Evolutionary conservation across 2,797 vertebrate genomes (phyloP), one percentile per base, ranked within the genome.

Genomic region (Pygocentrus nattereri): DNA sequence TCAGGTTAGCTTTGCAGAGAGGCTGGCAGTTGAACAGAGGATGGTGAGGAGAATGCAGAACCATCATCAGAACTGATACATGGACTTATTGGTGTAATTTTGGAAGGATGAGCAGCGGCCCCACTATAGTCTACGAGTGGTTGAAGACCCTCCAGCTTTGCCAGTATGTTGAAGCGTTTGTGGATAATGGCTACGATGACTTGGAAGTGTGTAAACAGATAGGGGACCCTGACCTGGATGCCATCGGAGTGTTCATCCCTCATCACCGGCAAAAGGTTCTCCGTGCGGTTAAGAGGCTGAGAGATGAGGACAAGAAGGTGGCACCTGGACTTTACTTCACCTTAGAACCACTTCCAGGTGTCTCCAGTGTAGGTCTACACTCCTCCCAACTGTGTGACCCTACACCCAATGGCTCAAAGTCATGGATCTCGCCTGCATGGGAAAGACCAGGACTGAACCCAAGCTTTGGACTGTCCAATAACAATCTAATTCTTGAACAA

Each of bases 191-290:
- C 77, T 99, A 99, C 73, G 98, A 99, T 85, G 98, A 99, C 82
- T 92, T 99, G 94, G 98, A 99, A 94, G 98, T 99, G 38, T 99
- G 98, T 93, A 99, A 98, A 86, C 97, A 99, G 88, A 99, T 99
- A 50, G 98, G 98, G 56, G 96, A 99, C 86, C 97, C 97, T 2
- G 98, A 99, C 94, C 93, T 99, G 93, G 98, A 99, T 85, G 98
- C 98, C 85, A 99, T 99, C 90, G 98, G 98, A 72, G 98, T 99
- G 38, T 95, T 95, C 85, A 90, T 94, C 75, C 96, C 96, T 59
- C 93, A 94, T 62, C 97, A 99, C 94, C 91, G 97, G 67, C 94
- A 96, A 81, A 92, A 95, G 72, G 93, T 99, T 80, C 96, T 96
- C 56, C 88, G 92, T 16, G 97, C 97, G 0, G 97, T 99, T 85